Base-by-base conservation (phyloP, 2,113 vertebrate genomes). In the Gallinago paraguaiae region DNA sequence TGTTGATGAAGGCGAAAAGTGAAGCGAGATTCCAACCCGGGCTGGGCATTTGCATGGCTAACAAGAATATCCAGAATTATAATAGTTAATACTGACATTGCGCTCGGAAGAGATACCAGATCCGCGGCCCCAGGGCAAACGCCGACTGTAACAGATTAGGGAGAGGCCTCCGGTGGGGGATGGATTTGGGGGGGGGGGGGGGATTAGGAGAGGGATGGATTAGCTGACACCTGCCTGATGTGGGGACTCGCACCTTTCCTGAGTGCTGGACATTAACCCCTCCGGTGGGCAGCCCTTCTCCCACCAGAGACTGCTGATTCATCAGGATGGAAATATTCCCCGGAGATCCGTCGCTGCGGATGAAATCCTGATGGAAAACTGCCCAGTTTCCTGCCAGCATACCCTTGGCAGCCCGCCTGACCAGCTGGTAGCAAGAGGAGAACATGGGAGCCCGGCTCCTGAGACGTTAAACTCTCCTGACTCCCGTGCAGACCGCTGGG, bases 391-490 rank as follows among this genome's bases (percentile, higher is more conserved):
- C 96, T 96, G 95, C 92, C 94, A 96, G 96, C 86, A 68, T 45
- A 60, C 33, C 84, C 84, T 95, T 97, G 96, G 96, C 96, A 95
- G 86, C 48, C 33, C 0, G 95, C 96, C 95, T 93, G 95, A 45
- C 95, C 96, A 97, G 96, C 94, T 97, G 96, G 96, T 61, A 91
- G 94, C 89, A 95, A 95, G 91, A 61, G 86, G 72, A 95, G 94
- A 82, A 93, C 91, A 85, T 92, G 89, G 94, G 94, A 97, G 92
- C 72, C 77, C 4, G 1, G 86, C 71, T 97, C 71, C 86, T 2
- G 35, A 45, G 92, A 64, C 13, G 4, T 64, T 77, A 12, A 83
- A 80, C 68, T 54, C 72, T 50, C 76, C 51, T 1, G 25, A 35
- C 68, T 93, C 64, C 92, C 2, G 23, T 83, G 88, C 86, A 88